These are phyloP conservation scores for Acanthaster planci DNA, from an alignment of 35 echinoderm and acorn worm genomes.

Conservation along the genomic window DNA sequence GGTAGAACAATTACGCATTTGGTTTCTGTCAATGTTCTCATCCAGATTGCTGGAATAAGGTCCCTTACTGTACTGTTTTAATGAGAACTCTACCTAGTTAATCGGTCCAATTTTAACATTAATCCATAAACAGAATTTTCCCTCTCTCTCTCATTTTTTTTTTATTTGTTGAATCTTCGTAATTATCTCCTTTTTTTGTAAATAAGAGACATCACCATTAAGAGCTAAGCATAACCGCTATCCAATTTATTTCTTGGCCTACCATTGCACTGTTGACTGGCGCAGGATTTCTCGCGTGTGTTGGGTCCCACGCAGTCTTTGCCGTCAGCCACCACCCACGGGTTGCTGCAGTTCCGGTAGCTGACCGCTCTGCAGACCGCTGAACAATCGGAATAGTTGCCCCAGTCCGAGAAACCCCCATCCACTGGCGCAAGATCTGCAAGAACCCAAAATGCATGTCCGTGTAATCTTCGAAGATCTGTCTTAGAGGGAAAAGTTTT, in stretches of 20 bases:
- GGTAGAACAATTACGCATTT: too few relatives aligned
- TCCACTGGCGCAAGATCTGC: slow-evolving; percentile 68
- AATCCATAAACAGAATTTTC: too few relatives aligned
- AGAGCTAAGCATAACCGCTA: too few relatives aligned
- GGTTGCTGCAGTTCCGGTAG: slow-evolving; percentile 79
- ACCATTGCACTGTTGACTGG: slow-evolving; percentile 42
- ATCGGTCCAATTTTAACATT: too few relatives aligned
- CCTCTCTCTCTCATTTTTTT: too few relatives aligned
- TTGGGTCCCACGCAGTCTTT: slow-evolving; percentile 67
- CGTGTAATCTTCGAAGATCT: neutral
- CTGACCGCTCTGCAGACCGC: slow-evolving; percentile 33
- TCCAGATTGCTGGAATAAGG: too few relatives aligned
- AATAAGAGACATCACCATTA: too few relatives aligned
- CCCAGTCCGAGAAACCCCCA: slow-evolving; percentile 65
- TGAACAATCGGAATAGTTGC: slow-evolving; percentile 55
- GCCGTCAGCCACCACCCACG: slow-evolving; percentile 31
- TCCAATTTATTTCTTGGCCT: neutral
- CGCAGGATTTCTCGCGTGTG: slow-evolving; percentile 48
- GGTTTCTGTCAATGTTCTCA: too few relatives aligned
- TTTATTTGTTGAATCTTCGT: too few relatives aligned
- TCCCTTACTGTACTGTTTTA: too few relatives aligned
- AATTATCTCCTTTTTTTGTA: too few relatives aligned
- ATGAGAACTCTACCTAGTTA: too few relatives aligned
- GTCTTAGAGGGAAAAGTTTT: neutral
- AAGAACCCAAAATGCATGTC: neutral